Conservation (phyloP, 2,797 vertebrate species). For the Iguana delicatissima region DNA sequence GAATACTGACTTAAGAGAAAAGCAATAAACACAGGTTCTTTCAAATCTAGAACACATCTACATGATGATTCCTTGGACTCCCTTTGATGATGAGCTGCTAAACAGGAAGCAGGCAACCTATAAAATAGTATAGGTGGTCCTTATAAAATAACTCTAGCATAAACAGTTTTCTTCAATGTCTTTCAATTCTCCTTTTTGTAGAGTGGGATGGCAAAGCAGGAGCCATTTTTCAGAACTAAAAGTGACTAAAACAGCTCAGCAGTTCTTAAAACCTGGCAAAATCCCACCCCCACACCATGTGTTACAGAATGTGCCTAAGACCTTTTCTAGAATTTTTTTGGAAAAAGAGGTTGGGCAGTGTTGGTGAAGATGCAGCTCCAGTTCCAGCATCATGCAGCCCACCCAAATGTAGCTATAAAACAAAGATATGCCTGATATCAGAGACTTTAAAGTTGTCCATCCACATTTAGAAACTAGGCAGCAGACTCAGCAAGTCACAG, state of each 20-base stretch:
- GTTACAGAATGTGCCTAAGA: too few species aligned
- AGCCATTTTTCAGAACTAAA: too few species aligned
- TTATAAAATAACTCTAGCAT: background rate
- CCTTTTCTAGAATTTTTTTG: too few species aligned
- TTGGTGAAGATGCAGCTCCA: too few species aligned
- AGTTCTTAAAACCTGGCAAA: too few species aligned
- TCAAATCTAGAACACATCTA: too few species aligned
- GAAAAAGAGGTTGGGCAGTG: too few species aligned
- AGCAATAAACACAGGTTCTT: background rate
- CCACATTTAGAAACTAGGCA: background rate
- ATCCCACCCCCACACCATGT: too few species aligned
- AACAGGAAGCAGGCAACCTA: background rate
- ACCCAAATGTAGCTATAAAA: background rate
- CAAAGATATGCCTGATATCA: background rate
- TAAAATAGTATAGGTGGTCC: background rate
- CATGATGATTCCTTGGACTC: background rate
- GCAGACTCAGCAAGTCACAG: background rate
- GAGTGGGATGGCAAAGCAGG: background rate
- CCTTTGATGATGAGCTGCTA: background rate
- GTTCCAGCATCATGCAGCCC: too few species aligned
- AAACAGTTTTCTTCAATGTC: background rate
- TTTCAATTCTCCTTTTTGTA: background rate
- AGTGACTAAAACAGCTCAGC: too few species aligned
- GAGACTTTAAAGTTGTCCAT: too few species aligned
- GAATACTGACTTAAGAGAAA: background rate